Percentiles rank a stretch among this genome's conserved stretches.
phyloP scores from a whole-genome alignment of 2,113 vertebrate genomes.

The Picathartes gymnocephalus region DNA sequence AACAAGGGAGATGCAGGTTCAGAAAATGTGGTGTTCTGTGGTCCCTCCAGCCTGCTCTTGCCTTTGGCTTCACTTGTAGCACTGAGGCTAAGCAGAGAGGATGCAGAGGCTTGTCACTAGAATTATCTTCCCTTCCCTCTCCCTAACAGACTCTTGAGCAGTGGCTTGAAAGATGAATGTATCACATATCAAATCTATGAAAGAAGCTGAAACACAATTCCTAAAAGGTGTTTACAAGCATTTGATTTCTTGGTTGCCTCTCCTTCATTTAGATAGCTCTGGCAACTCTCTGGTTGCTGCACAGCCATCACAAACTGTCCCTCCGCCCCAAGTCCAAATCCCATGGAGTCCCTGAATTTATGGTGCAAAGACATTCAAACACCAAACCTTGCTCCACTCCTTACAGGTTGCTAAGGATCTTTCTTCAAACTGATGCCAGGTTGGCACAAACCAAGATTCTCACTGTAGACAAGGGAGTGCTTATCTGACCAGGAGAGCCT shows the following conservation, averaged over 20 bases:
- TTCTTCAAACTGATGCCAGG: background rate
- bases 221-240: background rate
- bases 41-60: background rate
- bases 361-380: rapidly evolving
- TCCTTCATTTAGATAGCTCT: background rate
- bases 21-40: background rate
- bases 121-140: background rate
- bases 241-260: background rate
- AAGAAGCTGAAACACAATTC: background rate
- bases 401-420: background rate
- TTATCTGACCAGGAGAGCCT: background rate
- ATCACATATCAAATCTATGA: background rate
- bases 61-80: background rate
- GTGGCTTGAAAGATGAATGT: background rate
- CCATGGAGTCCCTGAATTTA: background rate
- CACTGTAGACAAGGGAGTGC: background rate
- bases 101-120: background rate
- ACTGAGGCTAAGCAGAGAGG: background rate
- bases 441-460: background rate
- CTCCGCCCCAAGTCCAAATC: background rate
- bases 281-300: background rate
- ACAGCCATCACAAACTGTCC: background rate
- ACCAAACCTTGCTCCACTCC: background rate
- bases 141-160: background rate
- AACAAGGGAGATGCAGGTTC: background rate